These are phyloP conservation scores for Drosophila incognita DNA, from an alignment of 2,888 invertebrate species.

Conservation along the genomic window DNA sequence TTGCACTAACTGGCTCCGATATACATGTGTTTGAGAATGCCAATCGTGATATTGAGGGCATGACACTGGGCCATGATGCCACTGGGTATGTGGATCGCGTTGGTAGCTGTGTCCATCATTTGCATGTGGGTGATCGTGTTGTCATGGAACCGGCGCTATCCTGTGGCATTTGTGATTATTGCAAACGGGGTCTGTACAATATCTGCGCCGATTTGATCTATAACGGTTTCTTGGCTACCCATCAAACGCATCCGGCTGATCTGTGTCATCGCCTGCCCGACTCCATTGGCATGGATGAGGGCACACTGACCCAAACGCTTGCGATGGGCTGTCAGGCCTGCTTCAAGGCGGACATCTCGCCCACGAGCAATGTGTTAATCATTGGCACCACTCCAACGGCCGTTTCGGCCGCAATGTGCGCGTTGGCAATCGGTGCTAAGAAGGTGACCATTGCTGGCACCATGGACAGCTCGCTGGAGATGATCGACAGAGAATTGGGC, in stretches of 20 bases:
- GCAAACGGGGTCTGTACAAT: slow-evolving; percentile 87
- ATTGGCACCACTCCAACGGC: slow-evolving; percentile 78
- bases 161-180: slow-evolving; percentile 92
- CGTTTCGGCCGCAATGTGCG: slow-evolving; percentile 75
- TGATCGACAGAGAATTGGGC: slow-evolving; percentile 59
- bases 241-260: slow-evolving; percentile 77
- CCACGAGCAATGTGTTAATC: slow-evolving; percentile 76
- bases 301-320: slow-evolving; percentile 72
- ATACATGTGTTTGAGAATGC: slow-evolving; percentile 90
- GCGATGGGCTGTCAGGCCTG: slow-evolving; percentile 81
- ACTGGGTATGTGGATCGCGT: slow-evolving; percentile 90
- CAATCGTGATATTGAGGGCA: slow-evolving; percentile 52
- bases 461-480: slow-evolving; percentile 48
- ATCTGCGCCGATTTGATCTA: slow-evolving; percentile 75
- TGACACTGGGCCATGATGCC: slow-evolving; percentile 96
- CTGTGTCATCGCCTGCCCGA: slow-evolving; percentile 79
- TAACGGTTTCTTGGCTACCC: slow-evolving; percentile 76
- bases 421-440: slow-evolving; percentile 75
- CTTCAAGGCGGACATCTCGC: slow-evolving; percentile 66
- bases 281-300: slow-evolving; percentile 68
- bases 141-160: slow-evolving; percentile 96
- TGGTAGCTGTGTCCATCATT: slow-evolving; percentile 88
- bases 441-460: slow-evolving; percentile 70
- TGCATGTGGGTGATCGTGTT: slow-evolving; percentile 93
- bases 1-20: slow-evolving; percentile 97